Base-by-base conservation (phyloP, 2,113 vertebrate genomes). In the Poecilia latipinna region DNA sequence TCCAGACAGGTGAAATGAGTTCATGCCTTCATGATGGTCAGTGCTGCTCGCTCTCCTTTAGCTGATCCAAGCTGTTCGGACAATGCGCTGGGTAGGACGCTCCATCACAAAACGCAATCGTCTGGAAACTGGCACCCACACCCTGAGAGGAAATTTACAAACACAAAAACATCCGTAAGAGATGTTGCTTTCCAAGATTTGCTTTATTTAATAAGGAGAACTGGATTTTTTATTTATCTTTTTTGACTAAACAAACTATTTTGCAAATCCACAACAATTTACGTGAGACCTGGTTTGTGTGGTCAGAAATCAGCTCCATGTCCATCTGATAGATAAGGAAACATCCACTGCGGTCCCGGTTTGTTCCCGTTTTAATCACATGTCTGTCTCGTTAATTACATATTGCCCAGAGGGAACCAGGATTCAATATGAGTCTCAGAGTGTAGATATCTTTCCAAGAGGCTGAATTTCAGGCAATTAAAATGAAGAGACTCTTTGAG, bases 41-140 rank as follows among this genome's bases (percentile, higher is more conserved):
- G 72, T 31, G 78, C 76, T 72, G 79, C 33, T 89, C 33, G 13
- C 66, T 82, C 87, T 95, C 92, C 64, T 89, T 92, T 71, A 95
- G 88, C 86, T 92, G 91, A 82, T 94, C 95, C 63, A 93, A 85
- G 80, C 79, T 70, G 83, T 81, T 75, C 13, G 68, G 69, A 39
- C 22, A 67, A 72, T 74, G 84, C 11, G 7, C 24, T 39, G 78
- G 66, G 42, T 26, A 61, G 35, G 28, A 60, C 54, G 74, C 70
- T 10, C 26, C 33, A 1, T 81, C 75, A 10, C 68, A 28, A 11
- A 76, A 66, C 13, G 68, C 65, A 61, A 77, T 76, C 0, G 33
- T 68, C 42, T 87, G 88, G 75, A 88, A 84, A 66, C 79, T 78
- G 33, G 78, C 69, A 6, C 75, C 68, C 61, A 80, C 75, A 65